These are phyloP conservation scores for Momotus momota DNA, from an alignment of 2,797 vertebrate species.

Conservation along the genomic window DNA sequence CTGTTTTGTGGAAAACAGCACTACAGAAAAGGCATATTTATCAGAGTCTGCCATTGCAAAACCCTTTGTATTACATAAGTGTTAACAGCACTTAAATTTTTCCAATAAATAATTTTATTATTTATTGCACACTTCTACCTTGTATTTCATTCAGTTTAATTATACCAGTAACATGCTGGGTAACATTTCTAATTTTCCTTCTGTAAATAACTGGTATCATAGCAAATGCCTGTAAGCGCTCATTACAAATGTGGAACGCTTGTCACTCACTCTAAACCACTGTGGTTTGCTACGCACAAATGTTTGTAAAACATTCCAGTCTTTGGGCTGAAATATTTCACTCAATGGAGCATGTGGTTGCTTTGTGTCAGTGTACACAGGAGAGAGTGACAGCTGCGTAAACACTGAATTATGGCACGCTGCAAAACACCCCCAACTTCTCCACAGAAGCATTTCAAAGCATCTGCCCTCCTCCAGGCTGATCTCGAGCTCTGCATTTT, in stretches of 20 bases:
- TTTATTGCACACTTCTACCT: neutral
- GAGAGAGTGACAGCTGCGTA: neutral
- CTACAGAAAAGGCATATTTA: neutral
- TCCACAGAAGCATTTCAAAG: neutral
- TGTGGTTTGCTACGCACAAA: neutral
- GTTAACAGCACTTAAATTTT: neutral
- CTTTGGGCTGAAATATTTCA: neutral
- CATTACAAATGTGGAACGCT: neutral
- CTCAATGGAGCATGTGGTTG: neutral
- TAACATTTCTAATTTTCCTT: constrained; percentile 15
- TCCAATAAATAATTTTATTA: neutral
- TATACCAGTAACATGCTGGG: neutral
- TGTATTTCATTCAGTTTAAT: constrained; percentile 16
- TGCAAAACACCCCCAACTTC: neutral
- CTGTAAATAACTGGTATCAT: neutral
- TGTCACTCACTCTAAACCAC: neutral
- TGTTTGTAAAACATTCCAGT: neutral
- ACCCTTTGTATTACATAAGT: neutral
- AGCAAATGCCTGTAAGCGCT: neutral
- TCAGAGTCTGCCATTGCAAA: neutral
- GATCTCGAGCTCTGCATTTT: neutral
- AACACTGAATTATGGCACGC: neutral
- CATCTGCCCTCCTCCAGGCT: neutral
- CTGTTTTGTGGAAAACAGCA: neutral
- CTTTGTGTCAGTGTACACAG: neutral